These are phyloP conservation scores for Chlamydotis undulata DNA, from an alignment of 2,113 vertebrate genomes.

Conservation along the genomic window DNA sequence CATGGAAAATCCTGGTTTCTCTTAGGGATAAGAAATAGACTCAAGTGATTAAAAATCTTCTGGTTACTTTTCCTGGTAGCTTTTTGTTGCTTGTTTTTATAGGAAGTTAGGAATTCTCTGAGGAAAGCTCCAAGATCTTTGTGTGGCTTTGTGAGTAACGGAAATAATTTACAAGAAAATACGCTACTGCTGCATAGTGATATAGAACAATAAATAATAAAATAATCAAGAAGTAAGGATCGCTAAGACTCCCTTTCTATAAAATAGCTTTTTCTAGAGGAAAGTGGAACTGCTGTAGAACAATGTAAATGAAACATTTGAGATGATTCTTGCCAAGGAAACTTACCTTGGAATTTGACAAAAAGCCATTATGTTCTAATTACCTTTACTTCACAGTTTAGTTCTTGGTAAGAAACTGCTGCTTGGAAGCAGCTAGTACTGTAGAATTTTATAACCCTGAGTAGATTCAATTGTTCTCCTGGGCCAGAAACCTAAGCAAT, in stretches of 20 bases:
- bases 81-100: conserved; percentile 61
- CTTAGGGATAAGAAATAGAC: not conserved
- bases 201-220: conserved; percentile 38
- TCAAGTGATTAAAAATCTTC: not conserved
- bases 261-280: not conserved
- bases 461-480: not conserved
- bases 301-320: not conserved
- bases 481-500: not conserved
- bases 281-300: not conserved
- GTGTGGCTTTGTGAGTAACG: conserved; percentile 36
- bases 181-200: not conserved
- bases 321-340: not conserved
- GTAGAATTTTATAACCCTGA: not conserved
- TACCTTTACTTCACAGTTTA: not conserved
- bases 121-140: conserved; percentile 53
- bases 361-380: not conserved
- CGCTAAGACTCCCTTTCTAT: not conserved
- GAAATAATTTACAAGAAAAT: conserved; percentile 48
- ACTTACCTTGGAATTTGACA: not conserved
- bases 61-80: conserved; percentile 41
- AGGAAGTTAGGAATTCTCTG: conserved; percentile 52
- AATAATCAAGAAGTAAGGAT: not conserved
- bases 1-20: not conserved
- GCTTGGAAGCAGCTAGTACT: not conserved
- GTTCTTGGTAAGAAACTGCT: not conserved